A percentile compares a stretch with the other conserved stretches of the same genome.
phyloP scores from a whole-genome alignment of 1,140 invertebrate species.

The Mizuhopecten yessoensis region DNA sequence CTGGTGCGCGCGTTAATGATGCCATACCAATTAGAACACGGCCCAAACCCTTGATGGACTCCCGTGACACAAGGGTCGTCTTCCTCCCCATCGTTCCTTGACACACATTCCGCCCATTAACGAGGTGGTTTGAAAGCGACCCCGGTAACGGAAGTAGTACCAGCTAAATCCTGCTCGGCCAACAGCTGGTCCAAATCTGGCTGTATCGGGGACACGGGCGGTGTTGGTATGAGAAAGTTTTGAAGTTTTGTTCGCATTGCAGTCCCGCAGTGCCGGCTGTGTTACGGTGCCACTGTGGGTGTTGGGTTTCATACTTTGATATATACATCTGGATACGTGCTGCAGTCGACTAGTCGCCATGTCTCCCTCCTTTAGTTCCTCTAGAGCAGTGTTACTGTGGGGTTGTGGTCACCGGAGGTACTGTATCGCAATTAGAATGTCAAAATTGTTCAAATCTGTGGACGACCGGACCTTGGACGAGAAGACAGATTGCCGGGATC shows the following conservation, averaged over 20 bases:
- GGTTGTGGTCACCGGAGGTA: not conserved
- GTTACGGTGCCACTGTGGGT: not conserved
- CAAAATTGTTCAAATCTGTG: not conserved
- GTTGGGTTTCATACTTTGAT: conserved; percentile 33
- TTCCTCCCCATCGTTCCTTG: conserved; percentile 12
- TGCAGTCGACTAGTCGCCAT: not conserved
- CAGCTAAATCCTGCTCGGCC: not conserved
- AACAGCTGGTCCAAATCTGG: conserved; percentile 23
- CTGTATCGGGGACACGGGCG: conserved; percentile 19
- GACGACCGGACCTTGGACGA: not conserved
- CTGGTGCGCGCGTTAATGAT: not conserved
- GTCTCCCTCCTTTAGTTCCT: not conserved
- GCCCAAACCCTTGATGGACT: conserved; percentile 12
- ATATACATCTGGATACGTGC: conserved; percentile 28
- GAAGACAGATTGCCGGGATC: not conserved
- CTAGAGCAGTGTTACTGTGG: not conserved
- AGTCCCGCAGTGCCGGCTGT: not conserved
- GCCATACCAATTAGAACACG: not conserved
- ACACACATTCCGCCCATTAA: conserved; percentile 15
- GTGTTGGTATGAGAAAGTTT: conserved; percentile 28
- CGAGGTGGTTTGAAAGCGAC: not conserved
- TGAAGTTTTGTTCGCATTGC: not conserved
- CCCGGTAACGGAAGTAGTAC: not conserved
- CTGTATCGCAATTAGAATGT: not conserved
- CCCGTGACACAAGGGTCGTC: not conserved